phyloP scores from a whole-genome alignment of 2,113 vertebrate species.

The Laterallus jamaicensis region DNA sequence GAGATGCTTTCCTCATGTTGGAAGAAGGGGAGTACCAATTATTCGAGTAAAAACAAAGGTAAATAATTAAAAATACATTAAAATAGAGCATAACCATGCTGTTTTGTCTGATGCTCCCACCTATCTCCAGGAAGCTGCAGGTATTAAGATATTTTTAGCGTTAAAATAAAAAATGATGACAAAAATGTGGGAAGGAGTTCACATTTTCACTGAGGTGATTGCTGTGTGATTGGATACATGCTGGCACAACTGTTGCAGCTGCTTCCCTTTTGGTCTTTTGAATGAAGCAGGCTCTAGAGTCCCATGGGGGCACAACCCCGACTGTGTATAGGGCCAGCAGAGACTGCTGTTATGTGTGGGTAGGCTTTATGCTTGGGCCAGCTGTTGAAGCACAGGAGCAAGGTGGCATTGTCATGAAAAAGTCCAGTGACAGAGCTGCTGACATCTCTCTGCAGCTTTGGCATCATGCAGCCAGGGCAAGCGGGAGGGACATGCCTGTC shows the following conservation, averaged over 20 bases:
- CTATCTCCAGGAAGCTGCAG: not conserved
- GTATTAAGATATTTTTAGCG: not conserved
- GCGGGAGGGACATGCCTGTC: not conserved
- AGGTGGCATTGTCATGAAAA: not conserved
- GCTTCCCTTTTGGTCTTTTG: not conserved
- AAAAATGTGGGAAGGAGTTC: not conserved
- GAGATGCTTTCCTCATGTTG: not conserved
- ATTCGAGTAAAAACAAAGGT: not conserved
- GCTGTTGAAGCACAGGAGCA: not conserved
- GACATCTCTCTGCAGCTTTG: not conserved
- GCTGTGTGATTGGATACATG: not conserved
- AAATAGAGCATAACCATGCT: not conserved
- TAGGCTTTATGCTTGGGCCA: not conserved
- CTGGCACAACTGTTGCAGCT: not conserved
- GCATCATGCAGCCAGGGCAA: not conserved
- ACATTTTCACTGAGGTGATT: not conserved
- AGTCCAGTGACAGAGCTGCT: not conserved
- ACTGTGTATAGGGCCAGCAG: not conserved
- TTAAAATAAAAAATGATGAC: not conserved
- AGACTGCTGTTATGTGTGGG: fast-evolving
- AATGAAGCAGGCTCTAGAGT: not conserved
- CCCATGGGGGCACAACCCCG: not conserved
- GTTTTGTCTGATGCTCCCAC: not conserved
- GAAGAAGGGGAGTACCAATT: not conserved
- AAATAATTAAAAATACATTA: not conserved